Evolutionary conservation across 2,113 vertebrate species (phyloP).

Genomic region (Urocolius indicus): DNA sequence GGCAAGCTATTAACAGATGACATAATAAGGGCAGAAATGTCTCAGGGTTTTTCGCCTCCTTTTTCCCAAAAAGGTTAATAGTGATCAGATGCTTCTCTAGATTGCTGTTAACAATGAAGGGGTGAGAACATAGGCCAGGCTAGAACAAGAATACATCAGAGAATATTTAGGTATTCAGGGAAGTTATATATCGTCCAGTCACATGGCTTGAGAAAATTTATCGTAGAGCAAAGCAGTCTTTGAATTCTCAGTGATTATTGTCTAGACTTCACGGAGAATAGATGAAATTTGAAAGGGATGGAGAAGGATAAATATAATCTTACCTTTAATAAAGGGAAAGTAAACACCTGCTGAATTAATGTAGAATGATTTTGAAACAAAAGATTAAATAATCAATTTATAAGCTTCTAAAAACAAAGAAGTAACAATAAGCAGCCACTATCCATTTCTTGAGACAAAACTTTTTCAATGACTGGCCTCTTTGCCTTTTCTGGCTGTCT

Average conservation of each 20-base stretch:
- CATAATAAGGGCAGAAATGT: background rate
- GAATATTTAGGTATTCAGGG: background rate
- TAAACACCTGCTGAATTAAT: background rate
- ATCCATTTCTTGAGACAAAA: background rate
- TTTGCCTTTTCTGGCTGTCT: background rate
- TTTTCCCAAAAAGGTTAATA: background rate
- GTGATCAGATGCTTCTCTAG: background rate
- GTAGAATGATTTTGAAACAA: background rate
- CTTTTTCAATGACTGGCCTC: background rate
- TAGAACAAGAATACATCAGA: background rate
- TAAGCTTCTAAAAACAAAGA: background rate
- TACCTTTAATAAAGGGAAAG: slow-evolving; percentile 18
- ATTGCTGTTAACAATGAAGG: background rate
- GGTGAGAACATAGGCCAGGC: background rate
- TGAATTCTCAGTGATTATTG: background rate
- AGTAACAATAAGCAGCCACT: background rate
- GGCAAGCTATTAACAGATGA: background rate
- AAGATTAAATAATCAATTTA: slow-evolving; percentile 8
- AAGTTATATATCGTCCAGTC: slow-evolving; percentile 31
- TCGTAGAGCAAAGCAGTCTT: background rate
- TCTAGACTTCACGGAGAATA: background rate
- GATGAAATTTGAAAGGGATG: slow-evolving; percentile 17
- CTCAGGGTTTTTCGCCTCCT: background rate
- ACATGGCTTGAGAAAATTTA: background rate
- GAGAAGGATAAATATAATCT: slow-evolving; percentile 29